Base-by-base conservation (phyloP, 1,140 invertebrate genomes). In the Octopus sinensis region DNA sequence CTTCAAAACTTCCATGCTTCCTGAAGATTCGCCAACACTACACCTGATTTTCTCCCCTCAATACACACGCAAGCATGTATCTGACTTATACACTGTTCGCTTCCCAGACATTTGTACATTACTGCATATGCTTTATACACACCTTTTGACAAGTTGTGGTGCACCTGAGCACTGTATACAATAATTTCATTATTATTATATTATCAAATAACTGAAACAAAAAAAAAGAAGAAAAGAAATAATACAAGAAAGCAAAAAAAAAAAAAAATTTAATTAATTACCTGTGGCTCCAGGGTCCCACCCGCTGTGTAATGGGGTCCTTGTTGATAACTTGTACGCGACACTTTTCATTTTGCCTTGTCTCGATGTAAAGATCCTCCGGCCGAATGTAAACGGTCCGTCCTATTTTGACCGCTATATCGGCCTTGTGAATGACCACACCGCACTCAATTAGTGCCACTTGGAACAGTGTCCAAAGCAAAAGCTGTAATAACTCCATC, bases 281-380 rank as follows among this genome's bases (percentile, higher is more conserved):
- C 89, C 86, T 86, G 84, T 10, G 89, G 89, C 78, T 88, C 84
- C 1, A 90, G 51, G 5, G 79, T 43, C 88, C 89, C 6, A 88
- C 88, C 78, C 88, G 82, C 80, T 89, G 87, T 4, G 88, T 88
- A 52, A 88, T 87, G n/a, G 89, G 88, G 79, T 90, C 89, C 68
- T 83, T 87, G 53, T 84, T 83, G 10, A 88, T 86, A n/a, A 89
- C 87, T 79, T 89, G 85, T 68, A 89, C 84, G 43, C 87, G 78
- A 76, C 89, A 89, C 43, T 83, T 85, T 75, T 87, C 87, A 5
- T 84, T 85, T 75, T 82, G 68, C 12, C 75, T 81, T 5, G 82
- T 82, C 17, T 81, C 78, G 17, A 77, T 82, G 53, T 89, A 84
- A 71, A 90, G 80, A 83, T 89, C 89, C 78, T 87, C 86, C 12